Conservation (phyloP, 2,888 invertebrate genomes). For the Eupeodes luniger region DNA sequence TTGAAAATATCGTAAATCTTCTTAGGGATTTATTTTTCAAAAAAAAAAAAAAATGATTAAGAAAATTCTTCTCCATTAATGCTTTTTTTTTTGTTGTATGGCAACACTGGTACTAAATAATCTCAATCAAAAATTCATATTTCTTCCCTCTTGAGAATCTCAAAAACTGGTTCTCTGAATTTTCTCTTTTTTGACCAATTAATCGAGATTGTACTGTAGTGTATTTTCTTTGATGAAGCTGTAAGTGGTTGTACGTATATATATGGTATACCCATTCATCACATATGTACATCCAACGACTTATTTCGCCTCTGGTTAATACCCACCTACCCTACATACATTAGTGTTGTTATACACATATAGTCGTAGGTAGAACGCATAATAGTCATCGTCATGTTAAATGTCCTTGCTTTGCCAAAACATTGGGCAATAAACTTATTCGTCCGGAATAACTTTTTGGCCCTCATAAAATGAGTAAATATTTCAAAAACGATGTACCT, state of each 20-base stretch:
- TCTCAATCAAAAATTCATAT: no score
- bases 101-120: no score
- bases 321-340: not conserved
- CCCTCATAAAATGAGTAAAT: conserved; percentile 70
- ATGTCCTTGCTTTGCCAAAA: conserved; percentile 67
- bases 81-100: no score
- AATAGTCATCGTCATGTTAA: conserved; percentile 65
- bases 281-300: not conserved
- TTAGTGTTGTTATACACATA: not conserved
- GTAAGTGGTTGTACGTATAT: conserved; percentile 2
- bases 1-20: no score
- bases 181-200: not conserved
- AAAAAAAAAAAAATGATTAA: no score
- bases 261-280: not conserved
- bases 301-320: not conserved
- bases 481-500: conserved; percentile 64
- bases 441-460: conserved; percentile 73
- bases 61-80: no score
- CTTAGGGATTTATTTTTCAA: no score
- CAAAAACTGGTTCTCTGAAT: not conserved
- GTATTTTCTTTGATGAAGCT: conserved; percentile 9
- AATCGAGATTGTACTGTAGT: conserved; percentile 21
- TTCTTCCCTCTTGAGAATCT: no score
- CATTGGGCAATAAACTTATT: conserved; percentile 70
- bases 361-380: conserved; percentile 32